These are phyloP conservation scores for Ailurus styani DNA, from an alignment of 2,113 vertebrate species.

Conservation along the genomic window DNA sequence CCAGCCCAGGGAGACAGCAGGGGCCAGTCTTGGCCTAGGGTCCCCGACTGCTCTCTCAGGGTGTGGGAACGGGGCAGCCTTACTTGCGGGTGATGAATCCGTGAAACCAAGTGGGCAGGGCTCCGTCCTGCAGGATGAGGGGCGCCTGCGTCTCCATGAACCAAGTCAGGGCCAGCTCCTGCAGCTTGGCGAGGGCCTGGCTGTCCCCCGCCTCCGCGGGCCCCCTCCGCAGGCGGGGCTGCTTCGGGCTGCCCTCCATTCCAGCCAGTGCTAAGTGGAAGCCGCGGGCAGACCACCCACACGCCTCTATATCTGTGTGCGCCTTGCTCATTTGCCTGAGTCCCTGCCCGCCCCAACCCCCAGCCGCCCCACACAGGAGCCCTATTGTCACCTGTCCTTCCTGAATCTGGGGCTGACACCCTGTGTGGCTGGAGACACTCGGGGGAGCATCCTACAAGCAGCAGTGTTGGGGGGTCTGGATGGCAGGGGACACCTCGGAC, in stretches of 20 bases:
- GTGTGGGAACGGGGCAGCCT: constrained; percentile 48
- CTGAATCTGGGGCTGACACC: not conserved
- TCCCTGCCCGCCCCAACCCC: constrained; percentile 33
- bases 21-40: not conserved
- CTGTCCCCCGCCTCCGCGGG: not conserved
- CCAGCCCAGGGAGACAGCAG: not conserved
- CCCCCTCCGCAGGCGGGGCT: not conserved
- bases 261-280: not conserved
- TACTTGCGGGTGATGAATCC: constrained; percentile 90
- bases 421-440: not conserved
- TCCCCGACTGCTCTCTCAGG: not conserved
- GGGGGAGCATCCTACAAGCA: not conserved
- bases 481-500: too few species aligned
- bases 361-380: constrained; percentile 7
- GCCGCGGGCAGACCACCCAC: accelerated
- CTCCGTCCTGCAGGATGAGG: constrained; percentile 81
- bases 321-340: constrained; percentile 83
- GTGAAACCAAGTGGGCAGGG: constrained; percentile 88
- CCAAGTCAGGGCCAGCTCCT: constrained; percentile 83
- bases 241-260: constrained; percentile 78
- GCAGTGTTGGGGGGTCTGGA: not conserved
- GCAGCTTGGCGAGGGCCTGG: constrained; percentile 69
- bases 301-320: not conserved
- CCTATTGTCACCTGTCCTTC: constrained; percentile 65
- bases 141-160: constrained; percentile 86